These are phyloP conservation scores for Nematolebias whitei DNA, from an alignment of 2,113 vertebrate species.

Conservation along the genomic window DNA sequence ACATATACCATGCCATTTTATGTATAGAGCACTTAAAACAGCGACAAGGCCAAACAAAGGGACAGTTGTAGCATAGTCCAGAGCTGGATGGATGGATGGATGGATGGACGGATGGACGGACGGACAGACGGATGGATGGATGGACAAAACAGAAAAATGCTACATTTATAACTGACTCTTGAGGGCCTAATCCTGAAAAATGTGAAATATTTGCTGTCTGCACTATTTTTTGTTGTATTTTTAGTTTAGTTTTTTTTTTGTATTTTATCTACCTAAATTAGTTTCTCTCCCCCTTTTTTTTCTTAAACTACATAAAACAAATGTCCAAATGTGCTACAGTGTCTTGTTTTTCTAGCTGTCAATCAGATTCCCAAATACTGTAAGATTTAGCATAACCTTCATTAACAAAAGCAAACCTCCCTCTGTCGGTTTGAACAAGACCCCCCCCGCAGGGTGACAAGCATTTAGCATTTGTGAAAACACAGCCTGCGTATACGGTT, in stretches of 20 bases:
- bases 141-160: too few relatives aligned
- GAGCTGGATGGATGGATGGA: too few relatives aligned
- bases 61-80: too few relatives aligned
- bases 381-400: conserved; percentile 14
- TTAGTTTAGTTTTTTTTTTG: too few relatives aligned
- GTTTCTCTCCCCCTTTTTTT: conserved; percentile 35
- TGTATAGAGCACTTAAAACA: too few relatives aligned
- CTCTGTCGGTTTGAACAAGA: conserved; percentile 32
- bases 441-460: conserved; percentile 37
- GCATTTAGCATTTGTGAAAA: conserved; percentile 49
- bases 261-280: not conserved
- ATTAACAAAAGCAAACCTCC: conserved; percentile 18
- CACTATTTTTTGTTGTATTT: too few relatives aligned
- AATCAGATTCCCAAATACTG: conserved; percentile 26
- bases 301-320: too few relatives aligned
- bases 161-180: not conserved
- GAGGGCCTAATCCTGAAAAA: conserved; percentile 20
- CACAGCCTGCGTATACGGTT: conserved; percentile 38
- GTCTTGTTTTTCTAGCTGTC: not conserved
- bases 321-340: too few relatives aligned
- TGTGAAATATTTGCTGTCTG: not conserved
- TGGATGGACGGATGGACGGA: too few relatives aligned
- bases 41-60: too few relatives aligned
- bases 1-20: too few relatives aligned
- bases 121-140: too few relatives aligned